Base-by-base conservation (phyloP, 2,797 vertebrate species). In the Scolopax rusticola region DNA sequence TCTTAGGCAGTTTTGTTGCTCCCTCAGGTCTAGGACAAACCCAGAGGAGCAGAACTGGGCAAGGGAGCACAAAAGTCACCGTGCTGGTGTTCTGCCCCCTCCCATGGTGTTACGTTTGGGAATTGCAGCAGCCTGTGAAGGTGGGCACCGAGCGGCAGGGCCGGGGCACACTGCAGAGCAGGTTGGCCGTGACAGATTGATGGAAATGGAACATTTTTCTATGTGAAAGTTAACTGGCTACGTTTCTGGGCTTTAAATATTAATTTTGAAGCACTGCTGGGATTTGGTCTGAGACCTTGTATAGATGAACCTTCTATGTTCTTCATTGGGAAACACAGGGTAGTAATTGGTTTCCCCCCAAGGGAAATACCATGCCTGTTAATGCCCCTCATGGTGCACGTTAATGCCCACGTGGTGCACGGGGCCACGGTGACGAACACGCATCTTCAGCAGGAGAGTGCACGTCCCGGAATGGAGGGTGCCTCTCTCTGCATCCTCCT, bases 111-210 rank as follows among this genome's bases (percentile, higher is more conserved):
- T 19, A 20, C 8, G 6, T 19, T 33, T 40, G 59, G 38, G 63
- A 45, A 30, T 12, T 59, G 57, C 43, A 53, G 50, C 12, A 13
- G 5, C 63, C 25, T 20, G 36, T 32, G 20, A 59, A 18, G 0
- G 1, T 5, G 47, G 80, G 41, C 68, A 40, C 30, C 0, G 1
- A 28, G 69, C 41, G 23, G 30, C 15, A 28, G 12, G 3, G 9
- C 61, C 17, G 18, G 54, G n/a, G 30, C 8, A 1, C 0, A 1
- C 47, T 40, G 57, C 47, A 7, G 45, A 23, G 69, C 63, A 28
- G 19, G 24, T 2, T 1, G 12, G 33, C 45, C 6, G 9, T 70
- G 33, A 4, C 16, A 53, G 19, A 11, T 36, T 4, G 38, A 19
- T 47, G 60, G n/a, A 13, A 32, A 33, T 30, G 19, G 48, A 47